These are phyloP conservation scores for Casuarius casuarius DNA, from an alignment of 2,113 vertebrate species.

Conservation along the genomic window DNA sequence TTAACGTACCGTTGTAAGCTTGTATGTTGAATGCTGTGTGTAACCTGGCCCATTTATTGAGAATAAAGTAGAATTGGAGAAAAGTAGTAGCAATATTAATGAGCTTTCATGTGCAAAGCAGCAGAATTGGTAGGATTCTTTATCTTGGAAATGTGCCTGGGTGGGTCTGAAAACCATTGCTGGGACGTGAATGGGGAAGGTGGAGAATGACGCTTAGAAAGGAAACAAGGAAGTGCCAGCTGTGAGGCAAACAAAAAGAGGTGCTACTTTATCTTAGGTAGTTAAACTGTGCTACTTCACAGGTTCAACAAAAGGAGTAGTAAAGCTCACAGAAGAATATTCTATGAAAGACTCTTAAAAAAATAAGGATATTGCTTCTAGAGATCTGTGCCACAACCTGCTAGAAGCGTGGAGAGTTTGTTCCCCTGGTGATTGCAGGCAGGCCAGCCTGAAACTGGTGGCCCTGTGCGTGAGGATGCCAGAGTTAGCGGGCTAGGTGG, in stretches of 20 bases:
- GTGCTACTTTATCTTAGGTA: not conserved
- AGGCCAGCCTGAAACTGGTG: not conserved
- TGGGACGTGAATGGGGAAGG: not conserved
- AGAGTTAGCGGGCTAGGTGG: not conserved
- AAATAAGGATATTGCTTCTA: not conserved
- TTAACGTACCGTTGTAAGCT: not conserved
- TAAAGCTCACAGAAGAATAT: not conserved
- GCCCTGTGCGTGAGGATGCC: not conserved
- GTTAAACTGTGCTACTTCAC: not conserved
- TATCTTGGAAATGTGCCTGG: not conserved
- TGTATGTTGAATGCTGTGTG: not conserved
- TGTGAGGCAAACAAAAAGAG: not conserved
- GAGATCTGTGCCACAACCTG: not conserved
- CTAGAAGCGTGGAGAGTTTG: not conserved
- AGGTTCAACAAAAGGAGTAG: not conserved
- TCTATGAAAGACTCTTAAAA: not conserved
- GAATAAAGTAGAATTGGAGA: not conserved
- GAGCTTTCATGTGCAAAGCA: not conserved
- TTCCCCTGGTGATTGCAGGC: not conserved
- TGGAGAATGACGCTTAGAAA: not conserved
- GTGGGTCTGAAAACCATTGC: not conserved
- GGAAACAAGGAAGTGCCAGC: not conserved
- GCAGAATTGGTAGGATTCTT: not conserved
- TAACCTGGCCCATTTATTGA: not conserved
- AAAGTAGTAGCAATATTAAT: not conserved